Evolutionary conservation across 2,113 vertebrate genomes (phyloP).

Genomic region (Periophthalmus modestus): DNA sequence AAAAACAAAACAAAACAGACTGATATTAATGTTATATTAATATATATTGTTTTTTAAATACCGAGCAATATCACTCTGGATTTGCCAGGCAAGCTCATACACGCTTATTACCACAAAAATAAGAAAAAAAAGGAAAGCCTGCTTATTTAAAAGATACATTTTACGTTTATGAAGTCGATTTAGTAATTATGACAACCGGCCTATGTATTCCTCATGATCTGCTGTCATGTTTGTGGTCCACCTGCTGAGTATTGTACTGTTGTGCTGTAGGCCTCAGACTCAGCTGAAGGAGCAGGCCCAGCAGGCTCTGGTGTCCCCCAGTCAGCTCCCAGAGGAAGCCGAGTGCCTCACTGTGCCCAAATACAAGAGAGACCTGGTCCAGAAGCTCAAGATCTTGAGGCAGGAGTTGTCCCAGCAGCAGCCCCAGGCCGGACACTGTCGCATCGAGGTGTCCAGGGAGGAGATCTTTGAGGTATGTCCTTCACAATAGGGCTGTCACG

Average conservation of each 20-base stretch:
- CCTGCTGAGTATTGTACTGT: neutral
- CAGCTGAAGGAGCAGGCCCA: slow-evolving; percentile 89
- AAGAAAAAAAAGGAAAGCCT: too few species aligned
- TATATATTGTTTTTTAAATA: too few species aligned
- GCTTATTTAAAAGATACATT: too few species aligned
- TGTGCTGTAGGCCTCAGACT: slow-evolving; percentile 83
- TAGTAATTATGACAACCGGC: too few species aligned
- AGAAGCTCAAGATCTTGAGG: slow-evolving; percentile 96
- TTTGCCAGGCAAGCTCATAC: too few species aligned
- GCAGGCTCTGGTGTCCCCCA: slow-evolving; percentile 84
- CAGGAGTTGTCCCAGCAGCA: slow-evolving; percentile 98
- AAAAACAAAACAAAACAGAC: too few species aligned
- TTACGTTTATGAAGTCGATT: too few species aligned
- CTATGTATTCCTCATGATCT: neutral
- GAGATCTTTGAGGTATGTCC: slow-evolving; percentile 95
- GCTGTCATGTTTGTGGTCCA: neutral
- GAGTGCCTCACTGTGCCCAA: slow-evolving; percentile 95
- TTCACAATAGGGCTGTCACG: too few species aligned
- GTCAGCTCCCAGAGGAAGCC: slow-evolving; percentile 87
- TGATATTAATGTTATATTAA: too few species aligned
- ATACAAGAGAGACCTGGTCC: slow-evolving; percentile 96
- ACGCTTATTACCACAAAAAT: too few species aligned
- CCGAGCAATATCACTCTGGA: too few species aligned
- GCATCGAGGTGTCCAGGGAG: slow-evolving; percentile 97
- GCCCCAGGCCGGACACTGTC: slow-evolving; percentile 97